phyloP scores from a whole-genome alignment of 2,113 vertebrate genomes.

The Narcine bancroftii region DNA sequence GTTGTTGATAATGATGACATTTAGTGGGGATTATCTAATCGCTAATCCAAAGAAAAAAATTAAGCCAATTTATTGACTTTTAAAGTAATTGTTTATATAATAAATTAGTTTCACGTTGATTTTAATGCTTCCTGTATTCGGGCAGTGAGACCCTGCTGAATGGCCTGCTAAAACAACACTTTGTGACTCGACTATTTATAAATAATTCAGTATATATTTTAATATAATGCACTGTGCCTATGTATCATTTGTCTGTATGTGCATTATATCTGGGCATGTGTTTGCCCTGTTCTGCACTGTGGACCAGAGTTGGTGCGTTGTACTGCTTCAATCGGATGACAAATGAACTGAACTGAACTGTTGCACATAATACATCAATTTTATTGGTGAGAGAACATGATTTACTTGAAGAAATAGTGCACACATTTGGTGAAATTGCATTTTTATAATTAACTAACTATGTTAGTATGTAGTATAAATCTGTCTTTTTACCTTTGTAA shows the following conservation, averaged over 20 bases:
- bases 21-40: constrained; percentile 9
- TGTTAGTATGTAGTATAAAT: background rate
- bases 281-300: no score
- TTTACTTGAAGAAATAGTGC: background rate
- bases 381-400: background rate
- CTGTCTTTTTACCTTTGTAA: background rate
- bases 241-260: no score
- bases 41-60: constrained; percentile 1
- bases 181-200: no score
- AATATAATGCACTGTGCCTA: no score
- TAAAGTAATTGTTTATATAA: background rate
- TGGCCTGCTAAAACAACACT: no score
- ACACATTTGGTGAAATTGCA: background rate
- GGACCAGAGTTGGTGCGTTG: no score
- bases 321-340: no score
- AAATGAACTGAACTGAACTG: no score
- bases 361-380: background rate
- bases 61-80: background rate
- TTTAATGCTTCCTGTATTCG: background rate
- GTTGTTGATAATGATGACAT: constrained; percentile 8
- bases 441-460: background rate
- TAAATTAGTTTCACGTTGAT: background rate
- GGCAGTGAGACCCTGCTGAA: no score
- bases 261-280: no score
- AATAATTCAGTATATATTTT: no score